Evolutionary conservation across 1,140 invertebrate species (phyloP).

Genomic region (Scylla paramamosain): DNA sequence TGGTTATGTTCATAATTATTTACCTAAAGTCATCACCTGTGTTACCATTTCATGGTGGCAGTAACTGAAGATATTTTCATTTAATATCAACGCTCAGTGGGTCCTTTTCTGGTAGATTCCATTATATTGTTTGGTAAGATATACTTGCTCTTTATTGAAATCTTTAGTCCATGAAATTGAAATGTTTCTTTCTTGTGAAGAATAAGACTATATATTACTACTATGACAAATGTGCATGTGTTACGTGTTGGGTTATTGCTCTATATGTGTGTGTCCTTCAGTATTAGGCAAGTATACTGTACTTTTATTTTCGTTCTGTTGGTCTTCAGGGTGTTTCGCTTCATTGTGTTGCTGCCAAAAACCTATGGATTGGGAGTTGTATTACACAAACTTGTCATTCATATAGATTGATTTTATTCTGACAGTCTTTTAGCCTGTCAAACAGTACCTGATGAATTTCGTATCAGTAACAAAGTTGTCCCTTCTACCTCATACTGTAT

Average conservation of each 20-base stretch:
- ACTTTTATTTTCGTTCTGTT: neutral
- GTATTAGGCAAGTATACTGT: neutral
- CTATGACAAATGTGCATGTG: neutral
- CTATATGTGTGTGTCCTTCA: neutral
- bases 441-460: no score
- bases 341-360: neutral
- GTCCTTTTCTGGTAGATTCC: neutral
- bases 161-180: neutral
- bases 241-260: neutral
- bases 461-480: no score
- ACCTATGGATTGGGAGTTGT: neutral
- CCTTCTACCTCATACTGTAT: no score
- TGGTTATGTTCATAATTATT: neutral
- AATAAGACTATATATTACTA: neutral
- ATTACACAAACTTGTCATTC: neutral
- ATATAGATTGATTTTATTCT: neutral
- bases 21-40: no score
- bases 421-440: neutral
- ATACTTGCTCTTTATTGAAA: neutral
- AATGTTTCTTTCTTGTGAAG: neutral
- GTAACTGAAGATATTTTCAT: neutral
- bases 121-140: neutral
- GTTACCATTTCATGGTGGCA: neutral
- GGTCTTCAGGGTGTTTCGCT: neutral
- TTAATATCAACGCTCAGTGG: neutral